Conservation (phyloP, 1,140 invertebrate species). For the Eupristina koningsbergeri region DNA sequence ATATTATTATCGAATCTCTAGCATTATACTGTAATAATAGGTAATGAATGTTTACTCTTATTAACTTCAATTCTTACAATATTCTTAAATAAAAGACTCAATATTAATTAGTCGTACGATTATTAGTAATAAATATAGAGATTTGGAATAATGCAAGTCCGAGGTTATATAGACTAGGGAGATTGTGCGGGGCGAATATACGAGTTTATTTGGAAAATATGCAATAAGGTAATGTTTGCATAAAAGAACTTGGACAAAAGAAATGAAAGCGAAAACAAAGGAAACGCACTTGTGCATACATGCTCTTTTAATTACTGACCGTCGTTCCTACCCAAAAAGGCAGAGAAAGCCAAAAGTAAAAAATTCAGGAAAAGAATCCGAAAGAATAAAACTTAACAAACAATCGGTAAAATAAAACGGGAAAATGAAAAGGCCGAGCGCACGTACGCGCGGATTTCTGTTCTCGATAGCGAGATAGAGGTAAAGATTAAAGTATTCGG, state of each 20-base stretch:
- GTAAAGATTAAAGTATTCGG: conserved; percentile 4
- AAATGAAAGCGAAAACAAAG: conserved; percentile 48
- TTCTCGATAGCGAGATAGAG: neutral
- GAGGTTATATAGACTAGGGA: neutral
- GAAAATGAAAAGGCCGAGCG: neutral
- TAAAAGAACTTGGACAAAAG: conserved; percentile 41
- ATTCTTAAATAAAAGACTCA: neutral
- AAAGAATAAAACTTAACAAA: conserved; percentile 39
- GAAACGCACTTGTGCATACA: conserved; percentile 51
- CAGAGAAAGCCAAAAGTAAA: neutral
- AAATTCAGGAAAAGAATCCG: conserved; percentile 5
- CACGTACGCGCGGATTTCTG: neutral
- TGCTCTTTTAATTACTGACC: conserved; percentile 51
- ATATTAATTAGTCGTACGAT: conserved; percentile 17
- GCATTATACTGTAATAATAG: too few relatives aligned
- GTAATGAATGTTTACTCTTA: neutral
- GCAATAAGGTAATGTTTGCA: conserved; percentile 50
- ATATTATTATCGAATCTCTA: too few relatives aligned
- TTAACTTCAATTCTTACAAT: neutral
- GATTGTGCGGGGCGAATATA: neutral
- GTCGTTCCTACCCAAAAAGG: conserved; percentile 39
- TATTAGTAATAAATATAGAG: conserved; percentile 38
- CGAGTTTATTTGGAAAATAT: conserved; percentile 51
- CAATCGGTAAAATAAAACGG: conserved; percentile 21
- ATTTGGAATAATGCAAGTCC: neutral